Percentiles rank a stretch among this genome's conserved stretches.
Conservation (phyloP, 2,113 vertebrate species). For the Paralichthys olivaceus region DNA sequence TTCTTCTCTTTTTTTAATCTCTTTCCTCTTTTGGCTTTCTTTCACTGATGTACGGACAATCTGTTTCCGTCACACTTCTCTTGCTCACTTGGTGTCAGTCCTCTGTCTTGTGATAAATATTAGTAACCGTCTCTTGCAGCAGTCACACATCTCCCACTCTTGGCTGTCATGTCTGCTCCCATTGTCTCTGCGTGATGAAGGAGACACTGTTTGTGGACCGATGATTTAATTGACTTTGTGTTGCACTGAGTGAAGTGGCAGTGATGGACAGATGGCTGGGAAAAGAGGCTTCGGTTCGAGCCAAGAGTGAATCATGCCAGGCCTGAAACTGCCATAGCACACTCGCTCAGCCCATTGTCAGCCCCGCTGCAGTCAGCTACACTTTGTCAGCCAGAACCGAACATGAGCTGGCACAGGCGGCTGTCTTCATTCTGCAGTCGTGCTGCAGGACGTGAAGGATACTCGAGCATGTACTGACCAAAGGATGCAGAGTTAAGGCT, state of each 20-base stretch:
- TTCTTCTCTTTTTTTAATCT: neutral
- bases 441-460: constrained; percentile 40
- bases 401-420: constrained; percentile 49
- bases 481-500: too few relatives aligned
- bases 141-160: constrained; percentile 37
- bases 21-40: neutral
- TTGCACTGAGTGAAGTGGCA: constrained; percentile 58
- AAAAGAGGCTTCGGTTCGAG: constrained; percentile 51
- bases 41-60: constrained; percentile 15
- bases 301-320: constrained; percentile 65
- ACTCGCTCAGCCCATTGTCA: constrained; percentile 60
- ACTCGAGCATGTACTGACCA: constrained; percentile 20
- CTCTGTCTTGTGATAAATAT: constrained; percentile 16
- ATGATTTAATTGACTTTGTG: constrained; percentile 66
- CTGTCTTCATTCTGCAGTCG: constrained; percentile 33
- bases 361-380: constrained; percentile 47
- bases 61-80: constrained; percentile 7
- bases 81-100: neutral
- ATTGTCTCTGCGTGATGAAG: constrained; percentile 51
- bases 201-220: constrained; percentile 41
- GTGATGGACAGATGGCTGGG: constrained; percentile 74
- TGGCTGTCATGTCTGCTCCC: constrained; percentile 51
- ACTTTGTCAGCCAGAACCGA: constrained; percentile 44
- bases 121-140: constrained; percentile 28
- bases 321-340: constrained; percentile 53